Evolutionary conservation across 2,113 vertebrate species (phyloP), one percentile per base, ranked within the genome.

Genomic region (Dasyurus viverrinus): DNA sequence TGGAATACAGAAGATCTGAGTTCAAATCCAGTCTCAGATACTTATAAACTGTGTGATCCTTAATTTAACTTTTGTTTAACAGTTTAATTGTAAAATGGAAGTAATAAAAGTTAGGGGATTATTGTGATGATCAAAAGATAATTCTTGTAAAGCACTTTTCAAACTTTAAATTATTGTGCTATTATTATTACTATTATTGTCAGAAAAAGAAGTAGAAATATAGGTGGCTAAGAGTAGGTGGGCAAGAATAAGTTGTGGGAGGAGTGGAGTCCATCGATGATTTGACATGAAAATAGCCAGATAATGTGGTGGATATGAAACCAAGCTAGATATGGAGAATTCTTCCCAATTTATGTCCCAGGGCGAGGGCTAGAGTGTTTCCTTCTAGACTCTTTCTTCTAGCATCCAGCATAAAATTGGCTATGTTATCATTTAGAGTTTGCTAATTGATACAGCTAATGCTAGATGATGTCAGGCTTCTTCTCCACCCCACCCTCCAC

Each of bases 331-430:
- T 84, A 42, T 42, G 68, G 11, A 68, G 60, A 42, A 42, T 16
- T 84, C n/a, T 42, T 42, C 2, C 36, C 36, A 76, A 76, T 76
- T 14, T 36, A 8, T 36, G 22, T 36, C 68, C 36, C 36, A n/a
- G n/a, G n/a, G 6, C 68, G 42, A n/a, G 68, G 22, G n/a, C 14
- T 84, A 84, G 68, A 76, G 36, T 84, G 5, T 42, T 8, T 84
- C 36, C 36, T n/a, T 84, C 68, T 36, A 53, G 91, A 2, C 54
- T 92, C 92, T 92, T 12, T 90, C 42, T 48, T 95, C 48, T 93
- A 54, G 50, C 95, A 54, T 30, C 26, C 8, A 93, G 46, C 54
- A 6, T 10, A 26, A 68, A 42, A 89, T 27, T 91, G 50, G 54
- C 22, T 48, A 91, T 57, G 54, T 46, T 24, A 91, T 30, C 60